Percentiles rank a stretch among this genome's conserved stretches.
These are phyloP conservation scores for Caenorhabditis angaria DNA, from an alignment of 2,888 invertebrate species.

Conservation along the genomic window DNA sequence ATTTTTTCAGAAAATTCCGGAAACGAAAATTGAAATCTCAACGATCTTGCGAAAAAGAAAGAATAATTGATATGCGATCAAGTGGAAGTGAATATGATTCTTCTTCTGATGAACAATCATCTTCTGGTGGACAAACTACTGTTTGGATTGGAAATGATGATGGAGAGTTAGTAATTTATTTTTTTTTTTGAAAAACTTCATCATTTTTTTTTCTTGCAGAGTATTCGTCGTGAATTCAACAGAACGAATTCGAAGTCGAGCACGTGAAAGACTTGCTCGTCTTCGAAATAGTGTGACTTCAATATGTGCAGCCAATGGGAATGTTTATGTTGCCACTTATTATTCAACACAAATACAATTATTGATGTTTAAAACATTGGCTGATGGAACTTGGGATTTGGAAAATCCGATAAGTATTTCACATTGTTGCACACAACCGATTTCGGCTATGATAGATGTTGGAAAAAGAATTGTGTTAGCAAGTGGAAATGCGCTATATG, in stretches of 20 bases:
- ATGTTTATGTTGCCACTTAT: slow-evolving; percentile 46
- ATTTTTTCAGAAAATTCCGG: slow-evolving; percentile 22
- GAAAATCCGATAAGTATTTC: slow-evolving; percentile 50
- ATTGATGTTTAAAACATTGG: slow-evolving; percentile 28
- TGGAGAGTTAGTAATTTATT: slow-evolving; percentile 53
- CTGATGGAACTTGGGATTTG: slow-evolving; percentile 62
- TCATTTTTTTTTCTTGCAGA: slow-evolving; percentile 29
- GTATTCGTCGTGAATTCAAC: slow-evolving; percentile 64
- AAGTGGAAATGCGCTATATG: slow-evolving; percentile 39
- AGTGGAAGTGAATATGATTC: slow-evolving; percentile 49
- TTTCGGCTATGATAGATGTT: slow-evolving; percentile 38
- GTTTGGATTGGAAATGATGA: slow-evolving; percentile 69
- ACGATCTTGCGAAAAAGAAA: slow-evolving; percentile 40
- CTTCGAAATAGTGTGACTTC: slow-evolving; percentile 46
- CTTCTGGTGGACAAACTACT: slow-evolving; percentile 54
- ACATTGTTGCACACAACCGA: slow-evolving; percentile 42
- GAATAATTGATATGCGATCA: slow-evolving; percentile 29
- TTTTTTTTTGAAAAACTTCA: not conserved
- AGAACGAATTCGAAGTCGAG: slow-evolving; percentile 57
- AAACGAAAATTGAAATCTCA: slow-evolving; percentile 51
- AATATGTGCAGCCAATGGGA: slow-evolving; percentile 48
- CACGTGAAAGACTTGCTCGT: slow-evolving; percentile 56
- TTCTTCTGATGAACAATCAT: slow-evolving; percentile 42
- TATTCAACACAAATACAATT: slow-evolving; percentile 32
- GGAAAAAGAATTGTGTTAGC: slow-evolving; percentile 47